phyloP scores from a whole-genome alignment of 2,888 invertebrate genomes.

The Agriopis aurantiaria region DNA sequence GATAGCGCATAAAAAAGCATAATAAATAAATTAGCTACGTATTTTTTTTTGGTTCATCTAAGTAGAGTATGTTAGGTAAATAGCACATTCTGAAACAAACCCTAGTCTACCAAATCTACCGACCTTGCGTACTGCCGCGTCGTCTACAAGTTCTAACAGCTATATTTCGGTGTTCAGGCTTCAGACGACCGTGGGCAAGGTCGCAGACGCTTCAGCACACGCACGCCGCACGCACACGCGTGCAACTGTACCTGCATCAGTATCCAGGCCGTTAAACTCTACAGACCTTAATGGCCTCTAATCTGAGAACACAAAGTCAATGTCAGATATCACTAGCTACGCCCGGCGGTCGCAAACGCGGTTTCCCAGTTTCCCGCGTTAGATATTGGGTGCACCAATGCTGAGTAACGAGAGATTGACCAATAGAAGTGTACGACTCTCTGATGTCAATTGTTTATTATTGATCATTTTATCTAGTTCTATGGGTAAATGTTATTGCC shows the following conservation, averaged over 20 bases:
- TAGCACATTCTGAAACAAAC: no score
- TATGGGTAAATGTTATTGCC: no score
- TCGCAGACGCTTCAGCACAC: constrained; percentile 74
- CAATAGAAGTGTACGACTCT: no score
- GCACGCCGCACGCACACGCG: constrained; percentile 59
- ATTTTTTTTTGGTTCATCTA: no score
- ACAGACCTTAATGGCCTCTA: constrained; percentile 41
- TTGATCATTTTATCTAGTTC: no score
- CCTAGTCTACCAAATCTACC: not conserved
- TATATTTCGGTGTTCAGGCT: constrained; percentile 40
- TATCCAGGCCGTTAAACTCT: constrained; percentile 63
- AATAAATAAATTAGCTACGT: no score
- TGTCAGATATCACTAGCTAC: constrained; percentile 9
- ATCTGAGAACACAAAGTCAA: constrained; percentile 35
- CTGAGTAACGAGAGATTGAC: no score
- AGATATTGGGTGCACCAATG: no score
- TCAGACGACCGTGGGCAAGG: constrained; percentile 82
- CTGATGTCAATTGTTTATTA: no score
- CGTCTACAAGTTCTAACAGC: not conserved
- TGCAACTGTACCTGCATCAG: constrained; percentile 57
- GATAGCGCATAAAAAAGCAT: no score
- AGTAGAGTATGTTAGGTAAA: no score
- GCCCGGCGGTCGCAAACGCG: not conserved
- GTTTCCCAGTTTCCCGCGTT: no score
- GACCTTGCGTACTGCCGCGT: constrained; percentile 14